Evolutionary conservation across 2,113 vertebrate genomes (phyloP), one percentile per base, ranked within the genome.

Genomic region (Corvus moneduloides): DNA sequence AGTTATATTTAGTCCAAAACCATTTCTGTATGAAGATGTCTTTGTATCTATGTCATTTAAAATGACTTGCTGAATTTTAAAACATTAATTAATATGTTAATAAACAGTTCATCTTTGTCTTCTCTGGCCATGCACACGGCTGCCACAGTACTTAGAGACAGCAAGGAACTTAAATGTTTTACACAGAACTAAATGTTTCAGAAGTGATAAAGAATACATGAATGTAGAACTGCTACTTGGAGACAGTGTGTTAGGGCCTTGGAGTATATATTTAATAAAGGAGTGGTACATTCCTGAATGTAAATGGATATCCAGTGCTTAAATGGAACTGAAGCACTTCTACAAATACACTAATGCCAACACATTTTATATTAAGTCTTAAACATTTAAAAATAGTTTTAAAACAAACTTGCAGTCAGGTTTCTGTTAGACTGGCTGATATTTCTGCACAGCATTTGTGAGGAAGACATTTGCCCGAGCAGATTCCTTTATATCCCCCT

Each of bases 81-180:
- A 97, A 94, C 77, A 94, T 97, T 95, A 97, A 97, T 95, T 96
- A 97, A 92, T 89, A 87, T 64, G 94, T 94, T 96, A 98, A 96
- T 96, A 96, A 96, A 94, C 41, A 90, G 67, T 83, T 81, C 88
- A 78, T 78, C 68, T 94, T 82, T 84, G 59, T 90, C 69, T 89
- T 78, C 46, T 69, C 73, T 88, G 20, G 26, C 58, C 81, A 88
- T 4, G 18, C 5, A 46, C 35, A 74, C 1, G 1, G 80, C 68
- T 92, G 64, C 58, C 54, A 64, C 27, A 48, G 51, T 66, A 87
- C 49, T 62, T 73, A 22, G 2, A 64, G 85, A 68, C 2, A 92
- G 64, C 69, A 87, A 77, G 71, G 58, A 52, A 75, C 41, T 71
- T 78, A 62, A 84, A 75, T 39, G 54, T 93, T 95, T 93, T 69